Evolutionary conservation across 2,797 vertebrate genomes (phyloP).

Genomic region (Microctenopoma stevenorrisi): DNA sequence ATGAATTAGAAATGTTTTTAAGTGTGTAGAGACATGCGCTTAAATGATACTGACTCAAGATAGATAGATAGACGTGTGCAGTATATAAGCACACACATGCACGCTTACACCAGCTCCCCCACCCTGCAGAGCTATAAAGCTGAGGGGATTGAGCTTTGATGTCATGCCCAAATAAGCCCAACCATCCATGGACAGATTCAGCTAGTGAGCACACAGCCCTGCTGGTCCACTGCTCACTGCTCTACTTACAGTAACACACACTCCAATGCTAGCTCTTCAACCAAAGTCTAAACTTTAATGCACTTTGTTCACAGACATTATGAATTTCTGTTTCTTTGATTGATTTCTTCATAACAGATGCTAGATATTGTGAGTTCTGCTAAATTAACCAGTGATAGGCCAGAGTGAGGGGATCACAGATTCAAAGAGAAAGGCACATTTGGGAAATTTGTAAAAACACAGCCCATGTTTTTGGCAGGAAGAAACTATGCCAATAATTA

Average conservation of each 20-base stretch:
- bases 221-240: conserved; percentile 42
- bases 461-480: background rate
- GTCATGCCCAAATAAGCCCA: conserved; percentile 52
- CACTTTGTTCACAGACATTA: background rate
- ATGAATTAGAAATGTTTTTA: too few species aligned
- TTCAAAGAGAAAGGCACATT: background rate
- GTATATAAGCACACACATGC: background rate
- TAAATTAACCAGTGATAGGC: background rate
- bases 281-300: conserved; percentile 18
- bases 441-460: background rate
- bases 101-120: background rate
- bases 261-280: conserved; percentile 4
- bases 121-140: conserved; percentile 26
- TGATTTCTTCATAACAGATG: background rate
- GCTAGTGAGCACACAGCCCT: conserved; percentile 34
- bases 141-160: conserved; percentile 56
- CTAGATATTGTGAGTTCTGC: background rate
- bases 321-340: background rate
- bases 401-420: background rate
- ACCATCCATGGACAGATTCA: conserved; percentile 38
- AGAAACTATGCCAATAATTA: background rate
- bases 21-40: background rate
- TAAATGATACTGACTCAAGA: background rate
- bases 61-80: background rate
- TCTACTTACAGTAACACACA: conserved; percentile 31